Conservation (phyloP, 2,113 vertebrate genomes). For the Ageneiosus marmoratus region DNA sequence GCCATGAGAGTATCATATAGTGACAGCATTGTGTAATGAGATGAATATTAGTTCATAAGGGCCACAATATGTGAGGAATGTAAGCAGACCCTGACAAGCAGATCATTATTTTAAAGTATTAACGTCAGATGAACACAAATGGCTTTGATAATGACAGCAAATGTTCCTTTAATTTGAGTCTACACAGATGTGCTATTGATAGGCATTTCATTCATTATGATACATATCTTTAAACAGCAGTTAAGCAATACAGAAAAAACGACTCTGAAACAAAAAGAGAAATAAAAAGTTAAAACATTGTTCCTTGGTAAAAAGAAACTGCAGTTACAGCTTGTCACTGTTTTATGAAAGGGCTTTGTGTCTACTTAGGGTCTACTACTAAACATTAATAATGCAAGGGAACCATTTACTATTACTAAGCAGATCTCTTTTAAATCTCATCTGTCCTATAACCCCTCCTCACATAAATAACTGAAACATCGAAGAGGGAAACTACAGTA, state of each 20-base stretch:
- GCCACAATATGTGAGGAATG: neutral
- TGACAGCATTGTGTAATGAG: neutral
- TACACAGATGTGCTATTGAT: slow-evolving; percentile 18
- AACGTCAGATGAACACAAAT: slow-evolving; percentile 1
- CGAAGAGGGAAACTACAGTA: slow-evolving; percentile 60
- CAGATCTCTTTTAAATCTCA: slow-evolving; percentile 51
- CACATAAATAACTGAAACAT: slow-evolving; percentile 45
- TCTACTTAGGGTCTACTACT: neutral
- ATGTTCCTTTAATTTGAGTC: slow-evolving; percentile 36
- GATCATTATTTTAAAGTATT: neutral
- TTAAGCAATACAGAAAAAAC: neutral
- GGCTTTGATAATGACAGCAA: slow-evolving; percentile 25
- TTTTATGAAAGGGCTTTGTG: slow-evolving; percentile 27
- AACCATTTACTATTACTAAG: slow-evolving; percentile 32
- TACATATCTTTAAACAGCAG: neutral
- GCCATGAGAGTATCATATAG: neutral
- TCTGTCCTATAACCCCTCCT: slow-evolving; percentile 41
- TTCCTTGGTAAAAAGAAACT: neutral
- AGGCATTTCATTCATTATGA: neutral
- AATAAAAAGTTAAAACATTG: neutral
- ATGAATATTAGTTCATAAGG: neutral
- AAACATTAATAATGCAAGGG: slow-evolving; percentile 4
- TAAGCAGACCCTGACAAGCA: neutral
- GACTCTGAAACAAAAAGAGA: neutral
- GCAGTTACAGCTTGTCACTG: neutral